Base-by-base conservation (phyloP, 2,797 vertebrate genomes). In the Acanthiza pusilla region DNA sequence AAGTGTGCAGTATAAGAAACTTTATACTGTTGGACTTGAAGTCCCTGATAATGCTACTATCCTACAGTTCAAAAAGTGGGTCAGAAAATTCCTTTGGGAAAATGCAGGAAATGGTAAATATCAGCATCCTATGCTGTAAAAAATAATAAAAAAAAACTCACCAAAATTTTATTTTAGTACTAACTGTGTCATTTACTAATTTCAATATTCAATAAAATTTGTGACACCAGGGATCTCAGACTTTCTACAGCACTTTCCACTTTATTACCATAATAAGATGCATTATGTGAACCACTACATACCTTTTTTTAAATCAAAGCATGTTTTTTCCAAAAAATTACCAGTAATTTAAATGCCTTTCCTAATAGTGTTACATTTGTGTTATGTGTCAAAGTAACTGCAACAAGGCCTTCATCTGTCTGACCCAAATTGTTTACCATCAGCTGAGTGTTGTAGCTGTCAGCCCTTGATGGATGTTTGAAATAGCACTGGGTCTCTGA, bases 1-100 rank as follows among this genome's bases (percentile, higher is more conserved):
- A 97, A 97, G 94, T 40, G 89, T 97, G 66, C 96, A 97, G 68
- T 98, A 98, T 93, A 97, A 97, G 93, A 98, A 98, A 89, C 93
- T 98, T 78, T 97, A 97, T 81, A 98, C 97, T 54, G 72, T 97
- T 90, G 97, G 97, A 73, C 95, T 97, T 72, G 96, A 97, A 96
- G 97, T 98, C 34, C 97, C 97, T 9, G 97, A 98, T 95, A 97
- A 98, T 84, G 91, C 92, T 89, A 97, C 97, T 93, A 98, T 98
- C 75, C 96, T 97, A 45, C 97, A 97, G 58, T 98, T 98, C 96
- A 98, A 98, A 96, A 97, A 98, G 91, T 96, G 96, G 80, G 97
- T 97, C 86, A 97, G 97, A 96, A 97, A 96, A 77, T 98, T 98
- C 92, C 93, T 98, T 19, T 97, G 96, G 96, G 95, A 97, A 93